Evolutionary conservation across 2,113 vertebrate species (phyloP).

Genomic region (mouse (Mus musculus)): GRCm39 chr16:79287001-79287500

Average conservation of each 20-base stretch:
- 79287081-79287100: neutral
- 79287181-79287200: neutral
- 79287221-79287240: neutral
- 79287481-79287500: neutral
- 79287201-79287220: neutral
- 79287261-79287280: neutral
- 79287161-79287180: neutral
- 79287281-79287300: neutral
- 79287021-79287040: neutral
- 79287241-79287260: neutral
- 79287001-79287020: neutral
- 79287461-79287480: neutral
- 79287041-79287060: neutral
- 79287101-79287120: neutral
- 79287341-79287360: neutral
- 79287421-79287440: neutral
- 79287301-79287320: neutral
- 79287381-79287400: neutral
- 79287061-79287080: neutral
- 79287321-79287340: rapidly evolving
- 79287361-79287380: neutral
- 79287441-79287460: neutral
- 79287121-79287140: neutral
- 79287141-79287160: neutral
- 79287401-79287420: neutral